Conservation (phyloP, 2,888 invertebrate genomes). For the Lasioglossum marginatum region DNA sequence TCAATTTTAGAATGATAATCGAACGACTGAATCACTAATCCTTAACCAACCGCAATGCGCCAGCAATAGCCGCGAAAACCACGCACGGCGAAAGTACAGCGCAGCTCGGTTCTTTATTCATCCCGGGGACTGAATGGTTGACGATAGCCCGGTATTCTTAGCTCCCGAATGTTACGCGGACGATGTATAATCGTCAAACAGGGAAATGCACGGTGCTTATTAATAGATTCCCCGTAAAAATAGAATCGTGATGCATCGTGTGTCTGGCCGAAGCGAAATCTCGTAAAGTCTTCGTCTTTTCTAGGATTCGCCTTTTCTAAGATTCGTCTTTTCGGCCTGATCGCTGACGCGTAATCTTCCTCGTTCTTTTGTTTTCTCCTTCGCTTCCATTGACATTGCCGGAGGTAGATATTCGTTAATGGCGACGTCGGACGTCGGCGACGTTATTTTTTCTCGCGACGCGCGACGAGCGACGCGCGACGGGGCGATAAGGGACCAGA, state of each 20-base stretch:
- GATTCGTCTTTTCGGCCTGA: slow-evolving; percentile 25
- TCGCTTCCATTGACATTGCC: background rate
- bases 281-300: slow-evolving; percentile 37
- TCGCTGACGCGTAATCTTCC: slow-evolving; percentile 12
- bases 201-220: slow-evolving; percentile 51
- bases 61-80: slow-evolving; percentile 1
- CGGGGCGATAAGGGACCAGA: slow-evolving; percentile 23
- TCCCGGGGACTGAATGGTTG: slow-evolving; percentile 31
- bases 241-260: slow-evolving; percentile 43
- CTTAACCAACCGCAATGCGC: background rate
- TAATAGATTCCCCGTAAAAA: slow-evolving; percentile 46
- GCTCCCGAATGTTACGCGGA: slow-evolving; percentile 35
- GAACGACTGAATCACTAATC: slow-evolving; percentile 2
- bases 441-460: slow-evolving; percentile 31
- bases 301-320: slow-evolving; percentile 34
- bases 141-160: slow-evolving; percentile 44
- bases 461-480: too few relatives aligned
- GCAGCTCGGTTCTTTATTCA: slow-evolving; percentile 31
- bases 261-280: slow-evolving; percentile 29
- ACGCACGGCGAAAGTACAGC: background rate
- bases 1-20: slow-evolving; percentile 7
- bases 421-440: background rate
- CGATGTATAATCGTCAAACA: slow-evolving; percentile 49
- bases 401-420: slow-evolving; percentile 37
- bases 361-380: background rate